Base-by-base conservation (phyloP, 1,140 invertebrate genomes). In the Hypsibius dujardini region DNA sequence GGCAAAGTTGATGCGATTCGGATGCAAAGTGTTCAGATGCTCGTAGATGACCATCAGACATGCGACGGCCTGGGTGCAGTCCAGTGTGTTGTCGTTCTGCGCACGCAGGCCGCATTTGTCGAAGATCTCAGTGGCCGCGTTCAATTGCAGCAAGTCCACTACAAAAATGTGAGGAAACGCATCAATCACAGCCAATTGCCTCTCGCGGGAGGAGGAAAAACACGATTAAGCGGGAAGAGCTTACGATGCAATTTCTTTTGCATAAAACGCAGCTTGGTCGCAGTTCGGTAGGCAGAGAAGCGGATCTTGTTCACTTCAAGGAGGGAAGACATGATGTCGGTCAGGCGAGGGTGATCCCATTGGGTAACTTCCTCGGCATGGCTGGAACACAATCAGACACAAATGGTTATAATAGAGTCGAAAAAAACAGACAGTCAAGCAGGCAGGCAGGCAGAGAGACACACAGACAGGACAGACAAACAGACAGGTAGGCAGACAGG, bases 241-340 rank as follows among this genome's bases (percentile, higher is more conserved):
- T 79, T 76, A 81, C 80, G 75, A 70, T 78, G 76, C 7, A 81
- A 74, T 73, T 77, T 77, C 73, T 84, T 83, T 80, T 98, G 96
- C 72, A 99, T 86, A n/a, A 90, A 88, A 71, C 95, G 83, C 40
- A 99, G 84, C 81, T 99, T 99, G 84, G 98, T 88, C 12, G 94
- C 95, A 14, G 95, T 98, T 76, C 96, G 84, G 81, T 99, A 99
- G 3, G 95, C 96, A 46, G 93, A 95, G 81, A 97, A 99, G 74
- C 93, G 86, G 67, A 98, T 92, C 80, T 96, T 90, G 82, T 98
- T 98, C 62, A 96, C 86, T 77, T 95, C 89, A 2, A 88, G 86
- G 74, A 96, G 82, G 3, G 89, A 88, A 77, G 89, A 86, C 84
- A 96, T 89, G 73, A 97, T 83, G 73, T 94, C 89, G 74, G 92